These are phyloP conservation scores for Nymphalis c-album DNA, from an alignment of 2,888 invertebrate genomes.

Conservation along the genomic window DNA sequence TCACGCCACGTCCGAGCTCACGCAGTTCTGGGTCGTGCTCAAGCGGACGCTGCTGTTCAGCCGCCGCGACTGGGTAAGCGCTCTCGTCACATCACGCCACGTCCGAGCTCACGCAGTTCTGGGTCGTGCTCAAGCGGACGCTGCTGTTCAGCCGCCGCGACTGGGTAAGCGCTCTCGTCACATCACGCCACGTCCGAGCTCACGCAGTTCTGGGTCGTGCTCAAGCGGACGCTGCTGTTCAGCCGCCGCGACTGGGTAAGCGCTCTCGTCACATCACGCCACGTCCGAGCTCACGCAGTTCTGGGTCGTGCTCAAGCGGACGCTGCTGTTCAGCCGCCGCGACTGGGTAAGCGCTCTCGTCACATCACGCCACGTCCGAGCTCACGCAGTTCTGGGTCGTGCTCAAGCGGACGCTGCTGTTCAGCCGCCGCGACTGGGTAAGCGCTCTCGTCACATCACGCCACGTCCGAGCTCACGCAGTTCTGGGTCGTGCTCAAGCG, in stretches of 20 bases:
- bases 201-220: conserved; percentile 92
- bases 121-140: conserved; percentile 92
- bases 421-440: conserved; percentile 94
- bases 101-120: conserved; percentile 90
- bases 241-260: conserved; percentile 93
- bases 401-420: conserved; percentile 90
- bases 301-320: conserved; percentile 92
- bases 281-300: conserved; percentile 91
- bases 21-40: conserved; percentile 93
- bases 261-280: no score
- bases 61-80: conserved; percentile 90
- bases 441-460: no score
- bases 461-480: conserved; percentile 90
- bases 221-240: conserved; percentile 91
- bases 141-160: conserved; percentile 92
- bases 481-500: conserved; percentile 94
- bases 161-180: conserved; percentile 88
- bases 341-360: conserved; percentile 90
- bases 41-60: conserved; percentile 92
- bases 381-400: conserved; percentile 93
- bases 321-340: conserved; percentile 90
- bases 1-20: conserved; percentile 91
- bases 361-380: conserved; percentile 93
- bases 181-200: conserved; percentile 92
- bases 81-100: no score